phyloP scores from a whole-genome alignment of 2,113 vertebrate genomes.

The Salvator merianae region DNA sequence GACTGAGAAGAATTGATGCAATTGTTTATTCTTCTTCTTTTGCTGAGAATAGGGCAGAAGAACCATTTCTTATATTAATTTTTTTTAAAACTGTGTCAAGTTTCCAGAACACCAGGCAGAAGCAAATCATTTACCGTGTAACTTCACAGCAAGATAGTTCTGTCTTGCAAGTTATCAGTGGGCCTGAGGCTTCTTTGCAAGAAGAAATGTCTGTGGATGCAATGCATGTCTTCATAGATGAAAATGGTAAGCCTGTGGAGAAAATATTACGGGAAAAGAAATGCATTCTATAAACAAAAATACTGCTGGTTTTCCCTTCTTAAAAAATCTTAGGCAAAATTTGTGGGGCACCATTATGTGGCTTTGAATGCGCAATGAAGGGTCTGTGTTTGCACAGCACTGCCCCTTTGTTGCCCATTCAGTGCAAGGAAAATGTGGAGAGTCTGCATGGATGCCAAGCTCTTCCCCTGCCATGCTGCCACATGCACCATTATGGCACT shows the following conservation, averaged over 20 bases:
- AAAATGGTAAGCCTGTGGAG: slow-evolving; percentile 70
- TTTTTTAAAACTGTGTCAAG: slow-evolving; percentile 74
- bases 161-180: slow-evolving; percentile 95
- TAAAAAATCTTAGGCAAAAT: no score
- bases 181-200: slow-evolving; percentile 87
- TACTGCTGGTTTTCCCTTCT: neutral
- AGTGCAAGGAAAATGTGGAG: no score
- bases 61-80: slow-evolving; percentile 53
- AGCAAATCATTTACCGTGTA: slow-evolving; percentile 92
- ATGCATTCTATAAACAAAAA: slow-evolving; percentile 3
- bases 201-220: slow-evolving; percentile 77
- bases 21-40: slow-evolving; percentile 69
- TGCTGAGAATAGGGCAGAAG: slow-evolving; percentile 59
- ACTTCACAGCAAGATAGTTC: slow-evolving; percentile 95
- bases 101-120: slow-evolving; percentile 91
- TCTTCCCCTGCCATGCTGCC: no score
- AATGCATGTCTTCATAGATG: slow-evolving; percentile 80
- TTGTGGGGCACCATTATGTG: no score
- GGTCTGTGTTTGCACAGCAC: no score
- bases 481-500: no score
- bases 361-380: no score
- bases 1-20: slow-evolving; percentile 56
- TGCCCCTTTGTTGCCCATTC: no score
- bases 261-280: neutral
- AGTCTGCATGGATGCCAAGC: no score